Evolutionary conservation across 23 tunicate species (phyloP).

Genomic region (Styela plicata): DNA sequence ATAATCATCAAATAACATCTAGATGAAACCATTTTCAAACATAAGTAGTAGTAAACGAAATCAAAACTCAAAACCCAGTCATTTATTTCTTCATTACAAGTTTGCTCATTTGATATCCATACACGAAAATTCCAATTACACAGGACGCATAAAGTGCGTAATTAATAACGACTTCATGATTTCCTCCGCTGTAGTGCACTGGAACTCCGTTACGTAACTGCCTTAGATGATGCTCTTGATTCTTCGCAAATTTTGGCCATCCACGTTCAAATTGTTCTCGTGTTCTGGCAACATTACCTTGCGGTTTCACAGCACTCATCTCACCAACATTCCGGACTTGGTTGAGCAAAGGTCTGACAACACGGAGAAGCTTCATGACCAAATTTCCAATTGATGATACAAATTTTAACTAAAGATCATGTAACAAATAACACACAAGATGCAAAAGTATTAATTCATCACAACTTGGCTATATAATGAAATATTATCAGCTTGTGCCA

Average conservation of each 20-base stretch:
- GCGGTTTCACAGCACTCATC: neutral
- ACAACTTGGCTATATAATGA: too few species aligned
- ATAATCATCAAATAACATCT: too few species aligned
- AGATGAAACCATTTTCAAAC: too few species aligned
- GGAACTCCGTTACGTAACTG: neutral
- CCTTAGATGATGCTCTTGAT: slow-evolving; percentile 46
- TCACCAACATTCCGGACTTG: neutral
- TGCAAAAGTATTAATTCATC: too few species aligned
- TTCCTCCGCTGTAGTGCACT: neutral
- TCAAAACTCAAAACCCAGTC: too few species aligned
- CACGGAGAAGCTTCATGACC: neutral
- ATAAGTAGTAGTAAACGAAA: too few species aligned
- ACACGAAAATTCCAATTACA: neutral
- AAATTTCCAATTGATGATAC: too few species aligned
- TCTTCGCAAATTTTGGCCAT: slow-evolving; percentile 23
- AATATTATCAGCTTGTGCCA: too few species aligned
- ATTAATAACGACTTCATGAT: neutral
- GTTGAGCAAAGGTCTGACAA: neutral
- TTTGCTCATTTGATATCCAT: neutral
- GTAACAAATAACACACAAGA: too few species aligned
- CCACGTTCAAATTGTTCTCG: slow-evolving; percentile 42
- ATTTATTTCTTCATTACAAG: neutral
- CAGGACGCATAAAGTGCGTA: neutral
- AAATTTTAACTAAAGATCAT: too few species aligned
- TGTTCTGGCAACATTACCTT: slow-evolving; percentile 17